Evolutionary conservation across 1,140 invertebrate species (phyloP).

Genomic region (Centruroides sculpturatus): DNA sequence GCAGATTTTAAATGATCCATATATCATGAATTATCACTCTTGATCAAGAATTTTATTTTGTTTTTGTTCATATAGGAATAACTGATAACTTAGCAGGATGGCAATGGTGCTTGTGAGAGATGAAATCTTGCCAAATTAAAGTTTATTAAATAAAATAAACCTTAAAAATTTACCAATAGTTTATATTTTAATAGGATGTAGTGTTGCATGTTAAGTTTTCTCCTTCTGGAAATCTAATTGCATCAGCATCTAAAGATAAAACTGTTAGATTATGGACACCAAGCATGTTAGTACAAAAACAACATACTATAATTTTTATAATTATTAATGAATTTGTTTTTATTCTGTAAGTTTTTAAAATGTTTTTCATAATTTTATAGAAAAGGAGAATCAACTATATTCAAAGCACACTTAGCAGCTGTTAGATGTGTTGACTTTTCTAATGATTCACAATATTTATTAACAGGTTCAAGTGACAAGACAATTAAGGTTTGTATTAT

Average conservation of each 20-base stretch:
- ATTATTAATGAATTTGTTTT: too few relatives aligned
- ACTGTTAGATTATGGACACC: conserved; percentile 70
- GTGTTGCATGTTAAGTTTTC: conserved; percentile 52
- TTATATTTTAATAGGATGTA: conserved; percentile 22
- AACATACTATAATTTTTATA: too few relatives aligned
- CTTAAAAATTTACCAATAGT: neutral
- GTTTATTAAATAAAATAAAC: neutral
- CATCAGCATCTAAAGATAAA: conserved; percentile 65
- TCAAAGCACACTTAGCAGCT: conserved; percentile 58
- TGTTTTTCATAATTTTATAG: neutral
- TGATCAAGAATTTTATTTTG: too few relatives aligned
- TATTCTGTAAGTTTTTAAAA: too few relatives aligned
- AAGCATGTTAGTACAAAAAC: conserved; percentile 30
- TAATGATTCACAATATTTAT: conserved; percentile 49
- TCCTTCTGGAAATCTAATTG: conserved; percentile 60
- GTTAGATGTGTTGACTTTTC: conserved; percentile 66
- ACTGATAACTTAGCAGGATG: too few relatives aligned
- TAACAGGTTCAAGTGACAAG: conserved; percentile 80
- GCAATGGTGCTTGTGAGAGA: too few relatives aligned
- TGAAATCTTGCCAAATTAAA: too few relatives aligned
- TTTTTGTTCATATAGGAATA: too few relatives aligned
- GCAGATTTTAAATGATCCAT: too few relatives aligned
- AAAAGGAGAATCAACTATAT: conserved; percentile 45
- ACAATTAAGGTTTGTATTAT: conserved; percentile 37
- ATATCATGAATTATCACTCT: too few relatives aligned